Conservation (phyloP, 2,888 invertebrate genomes). For the Chrysolina americana region DNA sequence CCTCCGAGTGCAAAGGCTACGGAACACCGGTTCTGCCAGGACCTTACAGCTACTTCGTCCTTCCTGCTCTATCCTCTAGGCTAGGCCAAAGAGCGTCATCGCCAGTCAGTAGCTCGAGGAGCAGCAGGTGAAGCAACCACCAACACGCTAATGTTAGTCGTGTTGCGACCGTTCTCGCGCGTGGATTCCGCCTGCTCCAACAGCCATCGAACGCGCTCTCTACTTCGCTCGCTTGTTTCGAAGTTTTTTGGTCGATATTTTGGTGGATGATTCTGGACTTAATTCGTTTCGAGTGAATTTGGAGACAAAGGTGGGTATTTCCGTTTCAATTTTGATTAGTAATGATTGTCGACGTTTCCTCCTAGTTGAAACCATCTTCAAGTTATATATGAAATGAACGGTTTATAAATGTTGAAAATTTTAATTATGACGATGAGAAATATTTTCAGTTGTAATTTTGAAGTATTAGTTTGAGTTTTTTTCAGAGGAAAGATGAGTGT, state of each 20-base stretch:
- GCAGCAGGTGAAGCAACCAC: constrained; percentile 55
- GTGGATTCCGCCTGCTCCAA: constrained; percentile 13
- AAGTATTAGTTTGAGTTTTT: too few species aligned
- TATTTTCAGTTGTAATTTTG: too few species aligned
- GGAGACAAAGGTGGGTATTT: background rate
- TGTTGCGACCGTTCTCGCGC: constrained; percentile 52
- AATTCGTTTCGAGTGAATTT: background rate
- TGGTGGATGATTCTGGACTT: background rate
- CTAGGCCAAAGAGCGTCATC: background rate
- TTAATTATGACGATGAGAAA: too few species aligned
- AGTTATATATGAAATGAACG: background rate
- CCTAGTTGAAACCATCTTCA: background rate
- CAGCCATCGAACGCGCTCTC: constrained; percentile 1
- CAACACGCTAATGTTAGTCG: constrained; percentile 52
- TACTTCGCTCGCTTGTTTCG: constrained; percentile 4
- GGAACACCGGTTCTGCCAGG: background rate
- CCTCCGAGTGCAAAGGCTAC: too few species aligned
- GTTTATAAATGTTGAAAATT: too few species aligned
- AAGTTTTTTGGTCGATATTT: constrained; percentile 12
- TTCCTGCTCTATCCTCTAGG: background rate
- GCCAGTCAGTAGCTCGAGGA: constrained; percentile 23
- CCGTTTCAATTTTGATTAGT: background rate
- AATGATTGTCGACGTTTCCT: background rate
- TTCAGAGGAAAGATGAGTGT: too few species aligned
- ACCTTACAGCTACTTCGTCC: background rate